Evolutionary conservation across 2,888 invertebrate species (phyloP), one percentile per base, ranked within the genome.

Genomic region (Toxonevra muliebris): DNA sequence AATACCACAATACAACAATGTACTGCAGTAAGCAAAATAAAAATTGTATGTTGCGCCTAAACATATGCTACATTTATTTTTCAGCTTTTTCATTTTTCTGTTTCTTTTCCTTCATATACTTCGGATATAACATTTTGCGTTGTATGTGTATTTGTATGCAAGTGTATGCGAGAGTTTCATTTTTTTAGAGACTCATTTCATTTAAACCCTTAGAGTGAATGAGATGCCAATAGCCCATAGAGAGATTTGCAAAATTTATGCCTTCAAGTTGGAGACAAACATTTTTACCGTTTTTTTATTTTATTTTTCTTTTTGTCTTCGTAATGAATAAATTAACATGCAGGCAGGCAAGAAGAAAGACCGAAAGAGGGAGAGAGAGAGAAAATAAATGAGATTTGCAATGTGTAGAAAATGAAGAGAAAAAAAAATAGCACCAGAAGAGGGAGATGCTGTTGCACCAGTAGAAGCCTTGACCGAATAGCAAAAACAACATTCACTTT

Each of bases 391-490:
- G 19, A 62, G 42, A 50, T 30, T 13, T n/a, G 8, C 13, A 13
- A 50, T 13, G 15, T 3, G 15, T 13, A 50, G 62, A 19, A 42
- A 53, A 13, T 43, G 20, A 43, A 43, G 40, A 62, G 42, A 62
- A 10, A 62, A 13, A 50, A 4, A 50, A 15, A 50, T 1, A 60
- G 60, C 42, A 19, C 19, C 42, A 60, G 59, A 57, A 52, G 7
- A 48, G 19, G 52, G 17, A 45, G 45, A 48, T 8, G 45, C 62
- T 62, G 40, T 45, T 12, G 55, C 17, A 45, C 17, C 41, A 48
- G 17, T 19, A 40, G 55, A 64, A 30, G 41, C 64, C 64, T 64
- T 64, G 64, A 57, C 64, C 64, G 48, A 50, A 19, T 48, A 64
- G 41, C 64, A 57, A 57, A 48, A 57, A 63, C 45, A 57, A 57